Percentiles rank a stretch among this genome's conserved stretches.
Evolutionary conservation across 2,888 invertebrate genomes (phyloP).

Genomic region (Seladonia tumulorum): DNA sequence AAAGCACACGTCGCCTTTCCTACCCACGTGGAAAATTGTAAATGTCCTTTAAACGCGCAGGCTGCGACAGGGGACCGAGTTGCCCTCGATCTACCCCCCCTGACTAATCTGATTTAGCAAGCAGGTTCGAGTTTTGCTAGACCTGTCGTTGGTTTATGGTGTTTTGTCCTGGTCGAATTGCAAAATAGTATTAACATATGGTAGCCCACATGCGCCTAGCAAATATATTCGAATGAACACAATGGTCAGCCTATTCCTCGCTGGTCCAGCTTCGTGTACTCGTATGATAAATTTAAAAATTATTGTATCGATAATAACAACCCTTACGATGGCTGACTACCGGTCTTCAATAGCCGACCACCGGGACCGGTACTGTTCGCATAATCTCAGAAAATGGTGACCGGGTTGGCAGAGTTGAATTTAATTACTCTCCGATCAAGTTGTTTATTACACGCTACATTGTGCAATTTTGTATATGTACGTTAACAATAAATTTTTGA

Average conservation of each 20-base stretch:
- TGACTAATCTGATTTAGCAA: not conserved
- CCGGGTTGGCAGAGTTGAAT: too few species aligned
- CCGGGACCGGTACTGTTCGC: too few species aligned
- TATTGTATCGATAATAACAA: too few species aligned
- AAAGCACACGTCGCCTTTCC: slow-evolving; percentile 4
- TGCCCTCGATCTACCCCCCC: not conserved
- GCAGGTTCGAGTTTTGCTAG: not conserved
- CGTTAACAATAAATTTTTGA: too few species aligned
- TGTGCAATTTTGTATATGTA: not conserved
- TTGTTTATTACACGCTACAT: too few species aligned
- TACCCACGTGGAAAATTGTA: slow-evolving; percentile 5
- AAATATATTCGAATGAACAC: too few species aligned
- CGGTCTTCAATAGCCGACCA: too few species aligned
- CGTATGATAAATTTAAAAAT: too few species aligned
- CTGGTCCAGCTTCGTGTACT: too few species aligned
- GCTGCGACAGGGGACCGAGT: not conserved
- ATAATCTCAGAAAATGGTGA: too few species aligned
- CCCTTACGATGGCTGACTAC: too few species aligned
- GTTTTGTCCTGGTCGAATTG: not conserved
- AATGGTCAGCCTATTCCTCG: not conserved
- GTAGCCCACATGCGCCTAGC: not conserved
- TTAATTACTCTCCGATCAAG: too few species aligned
- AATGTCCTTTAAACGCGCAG: not conserved
- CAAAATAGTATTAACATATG: not conserved
- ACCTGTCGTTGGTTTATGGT: not conserved